Evolutionary conservation across 2,888 invertebrate genomes (phyloP).

Genomic region (Chloroclystis v-ata): DNA sequence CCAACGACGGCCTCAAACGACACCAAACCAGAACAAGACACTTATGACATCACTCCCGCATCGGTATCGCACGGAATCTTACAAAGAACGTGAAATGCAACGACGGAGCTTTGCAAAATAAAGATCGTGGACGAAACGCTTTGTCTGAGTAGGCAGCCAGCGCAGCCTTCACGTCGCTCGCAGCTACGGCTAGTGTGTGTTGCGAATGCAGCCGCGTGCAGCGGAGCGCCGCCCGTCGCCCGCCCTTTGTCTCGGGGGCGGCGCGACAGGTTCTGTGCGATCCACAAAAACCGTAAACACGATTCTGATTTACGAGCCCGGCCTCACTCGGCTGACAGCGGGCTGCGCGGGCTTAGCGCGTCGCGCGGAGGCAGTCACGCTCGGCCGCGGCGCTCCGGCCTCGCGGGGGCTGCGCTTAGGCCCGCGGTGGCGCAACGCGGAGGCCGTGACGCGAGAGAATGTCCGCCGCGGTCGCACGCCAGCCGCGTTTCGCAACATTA

Average conservation of each 20-base stretch:
- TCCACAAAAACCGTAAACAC: slow-evolving; percentile 73
- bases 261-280: slow-evolving; percentile 60
- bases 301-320: slow-evolving; percentile 63
- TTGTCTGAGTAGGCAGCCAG: slow-evolving; percentile 73
- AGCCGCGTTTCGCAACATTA: slow-evolving; percentile 69
- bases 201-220: slow-evolving; percentile 50
- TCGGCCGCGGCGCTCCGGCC: slow-evolving; percentile 63
- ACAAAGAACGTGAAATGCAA: slow-evolving; percentile 57
- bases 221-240: slow-evolving; percentile 47
- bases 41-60: slow-evolving; percentile 57
- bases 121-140: slow-evolving; percentile 71
- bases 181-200: slow-evolving; percentile 49
- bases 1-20: slow-evolving; percentile 66
- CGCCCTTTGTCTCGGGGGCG: slow-evolving; percentile 62
- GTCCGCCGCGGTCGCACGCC: slow-evolving; percentile 47
- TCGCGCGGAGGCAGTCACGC: slow-evolving; percentile 64
- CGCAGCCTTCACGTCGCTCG: slow-evolving; percentile 71
- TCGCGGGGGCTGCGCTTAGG: slow-evolving; percentile 57
- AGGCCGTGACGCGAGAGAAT: slow-evolving; percentile 77
- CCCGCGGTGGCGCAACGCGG: slow-evolving; percentile 70
- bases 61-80: slow-evolving; percentile 47
- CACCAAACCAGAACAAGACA: slow-evolving; percentile 49
- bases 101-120: slow-evolving; percentile 49
- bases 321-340: slow-evolving; percentile 37
- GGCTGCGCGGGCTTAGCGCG: slow-evolving; percentile 35